A percentile compares a stretch with the other conserved stretches of the same genome.
phyloP scores from a whole-genome alignment of 2,113 vertebrate species.

The Brachirus orientalis region DNA sequence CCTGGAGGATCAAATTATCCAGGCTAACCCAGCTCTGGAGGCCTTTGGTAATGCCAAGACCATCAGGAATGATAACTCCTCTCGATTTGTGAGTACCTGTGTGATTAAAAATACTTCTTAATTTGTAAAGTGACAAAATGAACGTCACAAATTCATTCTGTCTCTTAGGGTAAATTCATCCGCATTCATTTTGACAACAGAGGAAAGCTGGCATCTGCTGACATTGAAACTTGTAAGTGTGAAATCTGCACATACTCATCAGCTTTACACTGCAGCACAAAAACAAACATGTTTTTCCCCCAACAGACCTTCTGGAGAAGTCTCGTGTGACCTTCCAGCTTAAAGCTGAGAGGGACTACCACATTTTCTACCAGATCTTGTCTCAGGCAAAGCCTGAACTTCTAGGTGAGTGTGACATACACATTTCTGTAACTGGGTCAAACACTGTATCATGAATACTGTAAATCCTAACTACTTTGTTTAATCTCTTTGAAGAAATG shows the following conservation, averaged over 20 bases:
- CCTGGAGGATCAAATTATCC: not conserved
- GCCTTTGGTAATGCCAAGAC: not conserved
- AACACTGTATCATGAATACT: not conserved
- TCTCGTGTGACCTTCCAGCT: constrained; percentile 91
- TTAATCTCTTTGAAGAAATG: constrained; percentile 67
- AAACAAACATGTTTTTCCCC: not conserved
- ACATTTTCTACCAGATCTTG: constrained; percentile 93
- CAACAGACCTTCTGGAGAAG: constrained; percentile 89
- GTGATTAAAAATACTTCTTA: not conserved
- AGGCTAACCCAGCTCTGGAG: not conserved
- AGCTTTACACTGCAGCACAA: not conserved
- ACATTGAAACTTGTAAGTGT: constrained; percentile 72
- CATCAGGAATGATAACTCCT: constrained; percentile 2
- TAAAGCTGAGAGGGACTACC: constrained; percentile 91
- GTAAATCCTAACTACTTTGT: not conserved
- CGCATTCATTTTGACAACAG: constrained; percentile 89
- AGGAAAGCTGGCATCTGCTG: constrained; percentile 88
- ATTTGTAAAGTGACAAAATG: not conserved
- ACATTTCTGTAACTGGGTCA: not conserved
- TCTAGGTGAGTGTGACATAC: constrained; percentile 74
- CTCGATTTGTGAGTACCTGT: not conserved
- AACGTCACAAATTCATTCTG: not conserved
- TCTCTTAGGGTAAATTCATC: constrained; percentile 87
- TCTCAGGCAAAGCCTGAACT: constrained; percentile 90
- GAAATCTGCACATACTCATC: not conserved